Evolutionary conservation across 2,797 vertebrate genomes (phyloP), one percentile per base, ranked within the genome.

Genomic region (Euthynnus affinis): DNA sequence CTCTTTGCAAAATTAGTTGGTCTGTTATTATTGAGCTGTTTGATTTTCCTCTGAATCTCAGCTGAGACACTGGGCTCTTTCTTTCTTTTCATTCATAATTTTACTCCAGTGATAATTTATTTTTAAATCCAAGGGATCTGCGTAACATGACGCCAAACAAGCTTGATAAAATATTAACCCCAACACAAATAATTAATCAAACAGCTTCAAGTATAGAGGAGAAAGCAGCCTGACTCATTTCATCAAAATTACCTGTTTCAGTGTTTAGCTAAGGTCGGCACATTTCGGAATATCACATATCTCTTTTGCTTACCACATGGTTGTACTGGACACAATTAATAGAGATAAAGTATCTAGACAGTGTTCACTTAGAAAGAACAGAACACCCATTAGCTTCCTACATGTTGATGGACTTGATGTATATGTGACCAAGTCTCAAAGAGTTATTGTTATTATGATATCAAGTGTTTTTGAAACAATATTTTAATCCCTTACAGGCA

Each of bases 131-230:
- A 37, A 22, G 48, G 68, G 44, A 56, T 61, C 62, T 12, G 25
- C 8, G 92, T 85, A 90, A 93, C 74, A 37, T 34, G 88, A 93
- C 25, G n/a, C 91, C 60, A 48, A 76, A 83, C 76, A 74, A 55
- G 70, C 81, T 20, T 52, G 62, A 84, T 91, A 51, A 91, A 93
- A 92, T 88, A 91, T 92, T 92, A 82, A 93, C 85, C 70, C 46
- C 2, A 15, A 9, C 81, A 82, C 87, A 89, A 92, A 94, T 94
- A 92, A 92, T 92, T 88, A 12, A 94, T 88, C 71, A 70, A 83
- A 80, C 64, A 25, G 37, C 86, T 56, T 42, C 23, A 34, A 64
- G 71, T 53, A 81, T 69, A 44, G 78, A 40, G 46, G 22, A 46
- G n/a, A 44, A 64, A 44, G 65, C 23, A 40, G 59, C 34, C 70